Conservation (phyloP, 2,797 vertebrate species). For the Urocyon cinereoargenteus region DNA sequence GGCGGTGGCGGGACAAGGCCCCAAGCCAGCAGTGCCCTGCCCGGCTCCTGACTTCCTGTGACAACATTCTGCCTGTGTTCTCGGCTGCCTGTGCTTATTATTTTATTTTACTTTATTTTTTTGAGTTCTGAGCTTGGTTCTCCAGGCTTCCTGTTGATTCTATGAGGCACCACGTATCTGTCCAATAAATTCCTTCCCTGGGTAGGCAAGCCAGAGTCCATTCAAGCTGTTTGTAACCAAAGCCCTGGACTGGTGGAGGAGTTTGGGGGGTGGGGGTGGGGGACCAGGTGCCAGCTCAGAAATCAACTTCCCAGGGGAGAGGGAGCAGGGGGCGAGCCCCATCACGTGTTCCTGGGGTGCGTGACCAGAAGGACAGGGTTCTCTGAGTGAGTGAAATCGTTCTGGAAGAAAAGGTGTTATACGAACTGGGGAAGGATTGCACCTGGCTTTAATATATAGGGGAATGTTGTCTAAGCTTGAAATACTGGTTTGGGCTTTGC, state of each 20-base stretch:
- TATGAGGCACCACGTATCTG: not conserved
- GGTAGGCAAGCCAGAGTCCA: constrained; percentile 39
- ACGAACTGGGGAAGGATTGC: not conserved
- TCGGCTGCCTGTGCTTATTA: not conserved
- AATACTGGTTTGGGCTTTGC: constrained; percentile 68
- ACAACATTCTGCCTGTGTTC: not conserved
- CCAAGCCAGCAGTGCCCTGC: fast-evolving
- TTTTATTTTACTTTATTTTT: not conserved
- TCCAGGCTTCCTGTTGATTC: not conserved
- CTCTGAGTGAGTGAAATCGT: not conserved
- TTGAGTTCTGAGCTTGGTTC: not conserved
- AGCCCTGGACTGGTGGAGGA: not conserved
- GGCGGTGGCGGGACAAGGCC: fast-evolving
- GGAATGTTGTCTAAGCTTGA: constrained; percentile 66
- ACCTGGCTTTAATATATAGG: constrained; percentile 24
- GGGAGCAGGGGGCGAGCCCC: not conserved
- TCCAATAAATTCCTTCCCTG: not conserved
- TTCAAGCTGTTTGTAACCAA: not conserved
- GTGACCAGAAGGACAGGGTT: not conserved
- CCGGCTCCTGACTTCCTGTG: not conserved
- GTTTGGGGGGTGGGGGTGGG: not conserved
- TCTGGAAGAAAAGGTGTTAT: constrained; percentile 14
- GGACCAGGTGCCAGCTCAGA: not conserved
- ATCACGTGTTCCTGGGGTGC: not conserved
- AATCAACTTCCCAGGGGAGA: not conserved